These are phyloP conservation scores for Lynx canadensis DNA, from an alignment of 2,113 vertebrate species.

Conservation along the genomic window DNA sequence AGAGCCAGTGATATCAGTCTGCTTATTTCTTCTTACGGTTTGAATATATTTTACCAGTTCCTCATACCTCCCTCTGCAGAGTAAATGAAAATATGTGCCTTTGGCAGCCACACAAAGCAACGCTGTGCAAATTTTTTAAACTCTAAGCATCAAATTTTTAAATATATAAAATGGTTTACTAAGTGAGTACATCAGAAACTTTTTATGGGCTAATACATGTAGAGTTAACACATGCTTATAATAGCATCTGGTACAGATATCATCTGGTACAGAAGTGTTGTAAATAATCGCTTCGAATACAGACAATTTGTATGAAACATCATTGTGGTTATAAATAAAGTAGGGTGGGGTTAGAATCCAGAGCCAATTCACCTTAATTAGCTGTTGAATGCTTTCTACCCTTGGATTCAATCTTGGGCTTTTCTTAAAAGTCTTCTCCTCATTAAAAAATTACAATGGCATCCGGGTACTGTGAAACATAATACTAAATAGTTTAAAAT, in stretches of 20 bases:
- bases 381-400: background rate
- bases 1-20: background rate
- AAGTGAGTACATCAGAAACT: background rate
- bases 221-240: background rate
- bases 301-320: background rate
- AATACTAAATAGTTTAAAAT: background rate
- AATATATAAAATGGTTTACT: background rate
- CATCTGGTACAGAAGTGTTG: background rate
- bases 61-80: background rate
- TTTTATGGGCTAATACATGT: background rate
- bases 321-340: background rate
- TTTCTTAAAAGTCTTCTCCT: background rate
- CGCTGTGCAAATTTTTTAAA: background rate
- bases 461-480: background rate
- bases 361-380: background rate
- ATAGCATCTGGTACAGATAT: background rate
- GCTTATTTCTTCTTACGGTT: background rate
- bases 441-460: background rate
- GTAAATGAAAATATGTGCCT: background rate
- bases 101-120: background rate
- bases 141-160: background rate
- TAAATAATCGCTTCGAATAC: background rate
- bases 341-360: background rate
- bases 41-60: background rate
- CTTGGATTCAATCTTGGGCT: background rate